These are phyloP conservation scores for Spermophilus dauricus DNA, from an alignment of 2,113 vertebrate genomes.

Conservation along the genomic window DNA sequence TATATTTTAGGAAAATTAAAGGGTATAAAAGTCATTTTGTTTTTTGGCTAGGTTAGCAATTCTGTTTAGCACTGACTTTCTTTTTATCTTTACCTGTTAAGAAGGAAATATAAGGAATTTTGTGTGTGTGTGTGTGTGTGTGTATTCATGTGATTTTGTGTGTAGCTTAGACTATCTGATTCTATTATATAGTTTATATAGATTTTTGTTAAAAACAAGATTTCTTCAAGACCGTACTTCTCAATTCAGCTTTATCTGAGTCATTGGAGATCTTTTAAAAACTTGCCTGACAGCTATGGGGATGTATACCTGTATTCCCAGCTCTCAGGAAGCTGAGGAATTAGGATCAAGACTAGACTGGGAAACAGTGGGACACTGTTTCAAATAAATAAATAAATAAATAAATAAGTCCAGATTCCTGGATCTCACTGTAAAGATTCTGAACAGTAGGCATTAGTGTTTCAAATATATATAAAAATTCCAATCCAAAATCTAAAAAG, in stretches of 20 bases:
- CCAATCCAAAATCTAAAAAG: no score
- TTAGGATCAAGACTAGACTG: no score
- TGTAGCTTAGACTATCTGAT: neutral
- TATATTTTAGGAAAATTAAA: neutral
- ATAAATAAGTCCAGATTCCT: no score
- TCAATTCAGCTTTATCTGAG: neutral
- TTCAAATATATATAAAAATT: neutral
- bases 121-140: no score
- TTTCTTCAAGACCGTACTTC: neutral
- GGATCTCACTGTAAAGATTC: neutral
- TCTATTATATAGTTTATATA: neutral
- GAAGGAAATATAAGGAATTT: neutral
- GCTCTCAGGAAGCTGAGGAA: no score
- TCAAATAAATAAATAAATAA: no score
- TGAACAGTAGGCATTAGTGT: neutral
- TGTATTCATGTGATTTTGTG: no score
- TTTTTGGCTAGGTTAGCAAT: neutral
- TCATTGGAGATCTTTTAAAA: neutral
- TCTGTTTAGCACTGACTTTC: neutral
- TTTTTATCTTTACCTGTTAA: neutral
- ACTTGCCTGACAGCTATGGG: neutral
- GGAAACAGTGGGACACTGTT: no score
- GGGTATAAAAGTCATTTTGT: neutral
- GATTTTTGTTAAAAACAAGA: conserved; percentile 1
- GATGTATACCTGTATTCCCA: no score